These are phyloP conservation scores for Deroptyus accipitrinus DNA, from an alignment of 2,113 vertebrate genomes.

Conservation along the genomic window DNA sequence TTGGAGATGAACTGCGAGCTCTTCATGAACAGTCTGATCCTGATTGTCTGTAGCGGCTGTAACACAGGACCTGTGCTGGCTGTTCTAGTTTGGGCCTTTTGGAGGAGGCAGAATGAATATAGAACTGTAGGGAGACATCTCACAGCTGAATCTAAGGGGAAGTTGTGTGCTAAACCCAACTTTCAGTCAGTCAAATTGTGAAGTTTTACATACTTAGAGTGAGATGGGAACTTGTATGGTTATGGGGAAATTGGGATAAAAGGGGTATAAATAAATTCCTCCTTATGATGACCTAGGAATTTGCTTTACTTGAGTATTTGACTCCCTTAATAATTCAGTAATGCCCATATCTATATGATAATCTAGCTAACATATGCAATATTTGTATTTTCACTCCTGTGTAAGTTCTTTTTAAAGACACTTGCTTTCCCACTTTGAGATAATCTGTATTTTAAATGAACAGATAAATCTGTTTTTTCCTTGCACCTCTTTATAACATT, in stretches of 20 bases:
- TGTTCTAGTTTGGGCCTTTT: background rate
- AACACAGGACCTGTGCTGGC: background rate
- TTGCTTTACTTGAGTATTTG: background rate
- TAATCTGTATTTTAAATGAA: background rate
- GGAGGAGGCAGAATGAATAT: too few species aligned
- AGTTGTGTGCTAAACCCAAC: background rate
- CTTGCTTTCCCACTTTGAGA: constrained; percentile 5
- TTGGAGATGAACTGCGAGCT: background rate
- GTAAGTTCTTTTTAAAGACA: background rate
- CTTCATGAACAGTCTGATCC: background rate
- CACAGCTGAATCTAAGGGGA: background rate
- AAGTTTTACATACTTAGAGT: background rate
- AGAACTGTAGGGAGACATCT: background rate
- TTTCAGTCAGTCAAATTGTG: background rate
- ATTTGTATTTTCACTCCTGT: background rate
- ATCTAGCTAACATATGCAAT: background rate
- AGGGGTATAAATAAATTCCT: background rate
- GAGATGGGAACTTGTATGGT: background rate
- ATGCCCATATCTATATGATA: background rate
- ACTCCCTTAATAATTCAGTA: background rate
- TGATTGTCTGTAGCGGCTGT: background rate
- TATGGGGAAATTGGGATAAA: background rate
- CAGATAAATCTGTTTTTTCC: background rate
- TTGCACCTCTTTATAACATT: background rate
- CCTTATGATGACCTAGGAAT: background rate